Percentiles rank a stretch among this genome's conserved stretches.
Evolutionary conservation across 2,113 vertebrate species (phyloP).

Genomic region (Epinephelus lanceolatus): DNA sequence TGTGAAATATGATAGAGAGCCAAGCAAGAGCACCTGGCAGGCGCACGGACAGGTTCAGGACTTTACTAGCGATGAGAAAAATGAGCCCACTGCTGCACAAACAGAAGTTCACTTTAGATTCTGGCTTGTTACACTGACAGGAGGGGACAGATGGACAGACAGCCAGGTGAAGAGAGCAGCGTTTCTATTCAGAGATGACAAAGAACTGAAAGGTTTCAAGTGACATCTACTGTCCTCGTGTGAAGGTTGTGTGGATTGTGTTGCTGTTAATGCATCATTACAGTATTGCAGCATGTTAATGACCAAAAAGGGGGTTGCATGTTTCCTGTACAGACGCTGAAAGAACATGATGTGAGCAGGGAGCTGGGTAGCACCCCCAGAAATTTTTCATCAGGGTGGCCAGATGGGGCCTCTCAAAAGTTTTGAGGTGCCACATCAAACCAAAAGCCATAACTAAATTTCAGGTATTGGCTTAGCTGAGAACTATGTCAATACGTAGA

Average conservation of each 20-base stretch:
- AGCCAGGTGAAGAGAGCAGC: not conserved
- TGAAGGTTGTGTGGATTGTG: constrained; percentile 3
- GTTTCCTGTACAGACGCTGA: constrained; percentile 1
- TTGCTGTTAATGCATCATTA: not conserved
- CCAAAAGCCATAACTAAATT: no score
- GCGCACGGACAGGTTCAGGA: constrained; percentile 55
- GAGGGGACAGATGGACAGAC: not conserved
- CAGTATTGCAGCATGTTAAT: not conserved
- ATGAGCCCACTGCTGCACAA: constrained; percentile 50
- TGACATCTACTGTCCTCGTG: constrained; percentile 19
- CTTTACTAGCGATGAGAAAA: constrained; percentile 73
- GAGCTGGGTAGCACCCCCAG: no score
- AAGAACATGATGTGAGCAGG: not conserved
- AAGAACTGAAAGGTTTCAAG: constrained; percentile 10
- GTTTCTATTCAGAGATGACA: constrained; percentile 16
- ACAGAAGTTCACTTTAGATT: constrained; percentile 45
- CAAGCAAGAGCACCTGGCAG: constrained; percentile 59
- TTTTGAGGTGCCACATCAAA: no score
- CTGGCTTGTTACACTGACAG: constrained; percentile 3
- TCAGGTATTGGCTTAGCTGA: no score
- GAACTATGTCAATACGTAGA: no score
- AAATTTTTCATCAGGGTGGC: no score
- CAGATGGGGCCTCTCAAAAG: no score
- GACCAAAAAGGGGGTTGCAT: not conserved
- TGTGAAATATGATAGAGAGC: constrained; percentile 73